These are phyloP conservation scores for Nemotelus pantherinus DNA, from an alignment of 2,888 invertebrate species.

Conservation along the genomic window DNA sequence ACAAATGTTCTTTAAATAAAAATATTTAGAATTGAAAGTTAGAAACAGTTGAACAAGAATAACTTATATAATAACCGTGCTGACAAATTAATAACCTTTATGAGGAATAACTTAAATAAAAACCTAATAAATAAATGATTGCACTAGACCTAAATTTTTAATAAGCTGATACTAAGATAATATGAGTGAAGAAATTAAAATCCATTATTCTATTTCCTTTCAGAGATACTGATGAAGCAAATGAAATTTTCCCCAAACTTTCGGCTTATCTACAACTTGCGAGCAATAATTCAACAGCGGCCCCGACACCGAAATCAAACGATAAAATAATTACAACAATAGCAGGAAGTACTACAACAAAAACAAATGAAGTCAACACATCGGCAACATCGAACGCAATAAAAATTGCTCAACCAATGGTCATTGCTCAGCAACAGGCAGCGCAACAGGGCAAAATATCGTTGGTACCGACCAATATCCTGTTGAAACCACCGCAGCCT, in stretches of 20 bases:
- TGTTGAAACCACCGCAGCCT: slow-evolving; percentile 58
- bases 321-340: slow-evolving; percentile 49
- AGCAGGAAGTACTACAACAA: slow-evolving; percentile 30
- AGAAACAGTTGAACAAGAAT: no score
- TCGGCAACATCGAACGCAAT: slow-evolving; percentile 45
- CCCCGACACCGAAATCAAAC: slow-evolving; percentile 14
- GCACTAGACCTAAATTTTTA: no score
- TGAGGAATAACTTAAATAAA: no score
- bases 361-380: slow-evolving; percentile 32
- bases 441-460: slow-evolving; percentile 60
- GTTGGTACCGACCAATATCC: slow-evolving; percentile 64
- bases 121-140: no score
- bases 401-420: slow-evolving; percentile 49
- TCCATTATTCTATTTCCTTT: slow-evolving; percentile 2
- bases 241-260: slow-evolving; percentile 51
- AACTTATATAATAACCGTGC: no score
- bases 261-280: slow-evolving; percentile 56
- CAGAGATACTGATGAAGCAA: slow-evolving; percentile 47
- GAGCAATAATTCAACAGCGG: slow-evolving; percentile 51
- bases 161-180: no score
- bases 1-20: no score
- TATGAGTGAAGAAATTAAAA: no score
- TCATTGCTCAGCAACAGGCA: slow-evolving; percentile 41
- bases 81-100: no score
- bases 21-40: no score